Percentiles rank a stretch among this genome's conserved stretches.
These are phyloP conservation scores for Xanthia togata DNA, from an alignment of 2,888 invertebrate genomes.

Conservation along the genomic window DNA sequence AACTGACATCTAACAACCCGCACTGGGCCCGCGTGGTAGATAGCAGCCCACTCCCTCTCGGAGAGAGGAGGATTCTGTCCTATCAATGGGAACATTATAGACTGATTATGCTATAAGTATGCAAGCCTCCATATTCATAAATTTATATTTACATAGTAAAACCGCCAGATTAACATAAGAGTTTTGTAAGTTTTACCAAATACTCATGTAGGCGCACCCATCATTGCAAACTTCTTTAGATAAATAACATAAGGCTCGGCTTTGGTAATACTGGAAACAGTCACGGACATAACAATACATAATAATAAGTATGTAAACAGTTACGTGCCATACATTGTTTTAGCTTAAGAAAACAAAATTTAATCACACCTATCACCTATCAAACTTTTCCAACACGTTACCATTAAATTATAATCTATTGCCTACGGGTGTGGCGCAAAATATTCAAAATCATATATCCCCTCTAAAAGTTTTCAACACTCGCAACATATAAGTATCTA, in stretches of 20 bases:
- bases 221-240: slow-evolving; percentile 47
- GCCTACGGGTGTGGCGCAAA: slow-evolving; percentile 21
- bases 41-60: too few relatives aligned
- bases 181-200: slow-evolving; percentile 55
- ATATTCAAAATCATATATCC: slow-evolving; percentile 25
- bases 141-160: slow-evolving; percentile 25
- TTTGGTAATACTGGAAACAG: slow-evolving; percentile 49
- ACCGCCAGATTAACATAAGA: slow-evolving; percentile 34
- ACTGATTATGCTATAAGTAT: too few relatives aligned
- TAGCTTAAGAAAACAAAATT: slow-evolving; percentile 6
- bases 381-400: slow-evolving; percentile 4
- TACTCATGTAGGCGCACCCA: slow-evolving; percentile 35
- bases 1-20: too few relatives aligned
- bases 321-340: neutral
- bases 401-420: slow-evolving; percentile 13
- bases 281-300: slow-evolving; percentile 24
- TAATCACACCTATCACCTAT: neutral
- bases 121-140: slow-evolving; percentile 21
- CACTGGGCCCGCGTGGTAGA: too few relatives aligned
- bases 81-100: too few relatives aligned
- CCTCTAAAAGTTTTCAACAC: slow-evolving; percentile 32
- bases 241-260: slow-evolving; percentile 24
- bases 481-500: slow-evolving; percentile 35
- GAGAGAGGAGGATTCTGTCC: too few relatives aligned
- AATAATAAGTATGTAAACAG: slow-evolving; percentile 10